Conservation (phyloP, 2,797 vertebrate genomes). For the Antennarius maculatus region DNA sequence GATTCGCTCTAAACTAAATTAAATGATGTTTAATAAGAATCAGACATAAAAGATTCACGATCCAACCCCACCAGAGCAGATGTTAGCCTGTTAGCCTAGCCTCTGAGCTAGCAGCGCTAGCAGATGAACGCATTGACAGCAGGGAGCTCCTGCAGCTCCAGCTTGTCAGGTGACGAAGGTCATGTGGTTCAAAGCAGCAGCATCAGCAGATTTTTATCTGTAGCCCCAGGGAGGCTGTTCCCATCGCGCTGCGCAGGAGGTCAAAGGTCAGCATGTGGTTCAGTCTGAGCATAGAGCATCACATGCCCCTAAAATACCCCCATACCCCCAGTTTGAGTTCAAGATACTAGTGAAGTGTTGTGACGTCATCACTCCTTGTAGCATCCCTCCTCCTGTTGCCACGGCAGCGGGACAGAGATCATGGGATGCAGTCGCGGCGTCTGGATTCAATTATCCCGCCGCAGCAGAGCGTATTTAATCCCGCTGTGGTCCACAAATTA, state of each 20-base stretch:
- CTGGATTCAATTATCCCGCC: conserved; percentile 78
- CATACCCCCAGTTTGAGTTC: not conserved
- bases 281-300: conserved; percentile 60
- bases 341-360: conserved; percentile 8
- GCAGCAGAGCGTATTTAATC: conserved; percentile 75
- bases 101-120: no score
- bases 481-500: conserved; percentile 73
- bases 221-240: conserved; percentile 67
- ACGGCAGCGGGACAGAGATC: conserved; percentile 66
- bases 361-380: conserved; percentile 33
- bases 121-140: no score
- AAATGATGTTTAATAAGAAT: no score
- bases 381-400: conserved; percentile 42
- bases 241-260: conserved; percentile 72
- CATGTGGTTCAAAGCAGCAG: conserved; percentile 71
- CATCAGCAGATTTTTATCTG: conserved; percentile 79
- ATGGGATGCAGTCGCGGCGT: conserved; percentile 70
- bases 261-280: conserved; percentile 71
- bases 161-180: conserved; percentile 70
- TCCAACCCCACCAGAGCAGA: no score
- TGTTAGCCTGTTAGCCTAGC: no score
- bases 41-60: no score
- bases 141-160: conserved; percentile 12
- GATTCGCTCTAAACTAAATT: no score
- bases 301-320: conserved; percentile 43